Conservation (phyloP, 1,140 invertebrate species). For the Branchinecta lynchi region DNA sequence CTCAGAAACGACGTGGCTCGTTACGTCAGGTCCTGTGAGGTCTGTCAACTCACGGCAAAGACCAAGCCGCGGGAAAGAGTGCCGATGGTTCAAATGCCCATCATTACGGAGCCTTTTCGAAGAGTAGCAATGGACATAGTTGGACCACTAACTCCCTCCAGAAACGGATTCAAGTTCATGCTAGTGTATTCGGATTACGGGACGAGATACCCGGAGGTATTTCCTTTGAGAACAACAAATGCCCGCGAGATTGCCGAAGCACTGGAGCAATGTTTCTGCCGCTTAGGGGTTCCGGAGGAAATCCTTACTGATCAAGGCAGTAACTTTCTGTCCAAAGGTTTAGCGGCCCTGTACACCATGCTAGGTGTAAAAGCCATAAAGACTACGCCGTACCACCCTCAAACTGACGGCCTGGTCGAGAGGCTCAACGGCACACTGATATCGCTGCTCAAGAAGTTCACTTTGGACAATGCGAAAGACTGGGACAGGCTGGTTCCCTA, state of each 20-base stretch:
- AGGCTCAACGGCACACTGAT: slow-evolving; percentile 25
- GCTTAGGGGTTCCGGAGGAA: slow-evolving; percentile 25
- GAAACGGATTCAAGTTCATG: slow-evolving; percentile 24
- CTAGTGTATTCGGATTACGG: slow-evolving; percentile 28
- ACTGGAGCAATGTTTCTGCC: slow-evolving; percentile 25
- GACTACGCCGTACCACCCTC: slow-evolving; percentile 18
- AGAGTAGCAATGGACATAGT: slow-evolving; percentile 21
- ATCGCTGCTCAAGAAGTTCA: slow-evolving; percentile 19
- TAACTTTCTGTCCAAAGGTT: slow-evolving; percentile 19
- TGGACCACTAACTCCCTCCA: slow-evolving; percentile 21
- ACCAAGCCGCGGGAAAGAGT: slow-evolving; percentile 13
- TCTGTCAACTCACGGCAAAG: slow-evolving; percentile 21
- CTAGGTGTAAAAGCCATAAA: slow-evolving; percentile 21
- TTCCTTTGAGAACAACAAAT: slow-evolving; percentile 25
- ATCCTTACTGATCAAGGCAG: slow-evolving; percentile 26
- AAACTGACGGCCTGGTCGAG: background rate
- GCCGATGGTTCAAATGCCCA: slow-evolving; percentile 13
- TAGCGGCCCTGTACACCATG: slow-evolving; percentile 20
- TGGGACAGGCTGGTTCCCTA: too few relatives aligned
- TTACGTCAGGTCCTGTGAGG: slow-evolving; percentile 22
- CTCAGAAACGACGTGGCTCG: slow-evolving; percentile 21
- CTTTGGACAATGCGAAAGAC: too few relatives aligned
- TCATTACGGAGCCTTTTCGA: slow-evolving; percentile 15
- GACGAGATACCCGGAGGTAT: slow-evolving; percentile 26
- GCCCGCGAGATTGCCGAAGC: slow-evolving; percentile 25